phyloP scores from a whole-genome alignment of 1,140 invertebrate species.

The Trachymyrmex cornetzi region DNA sequence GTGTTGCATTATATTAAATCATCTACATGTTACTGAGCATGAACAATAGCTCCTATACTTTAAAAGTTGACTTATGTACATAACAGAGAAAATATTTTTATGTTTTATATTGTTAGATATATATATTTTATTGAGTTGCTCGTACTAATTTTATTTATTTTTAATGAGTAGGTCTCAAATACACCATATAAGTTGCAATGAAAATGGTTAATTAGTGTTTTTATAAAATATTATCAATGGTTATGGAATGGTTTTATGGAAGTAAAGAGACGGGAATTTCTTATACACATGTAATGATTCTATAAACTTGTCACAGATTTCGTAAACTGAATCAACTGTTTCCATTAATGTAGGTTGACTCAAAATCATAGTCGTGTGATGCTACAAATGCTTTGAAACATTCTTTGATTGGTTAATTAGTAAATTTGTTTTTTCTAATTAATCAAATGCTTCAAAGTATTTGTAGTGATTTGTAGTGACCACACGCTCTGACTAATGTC shows the following conservation, averaged over 20 bases:
- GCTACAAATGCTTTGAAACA: no score
- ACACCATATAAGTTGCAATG: constrained; percentile 18
- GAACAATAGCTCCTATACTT: background rate
- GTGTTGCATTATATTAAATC: constrained; percentile 6
- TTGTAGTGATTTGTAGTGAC: no score
- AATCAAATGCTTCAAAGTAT: no score
- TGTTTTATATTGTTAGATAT: constrained; percentile 37
- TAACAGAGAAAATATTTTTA: constrained; percentile 30
- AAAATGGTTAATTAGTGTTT: constrained; percentile 20
- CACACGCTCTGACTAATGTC: background rate
- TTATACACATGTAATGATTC: background rate
- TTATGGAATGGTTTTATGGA: background rate
- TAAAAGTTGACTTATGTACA: background rate
- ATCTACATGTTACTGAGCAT: background rate
- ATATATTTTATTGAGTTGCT: constrained; percentile 33
- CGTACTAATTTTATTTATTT: constrained; percentile 1
- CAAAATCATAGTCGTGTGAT: no score
- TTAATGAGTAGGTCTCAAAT: constrained; percentile 6
- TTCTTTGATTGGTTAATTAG: no score
- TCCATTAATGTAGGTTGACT: background rate
- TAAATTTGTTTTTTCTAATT: no score
- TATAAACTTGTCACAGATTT: background rate
- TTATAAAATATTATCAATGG: background rate
- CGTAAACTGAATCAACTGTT: background rate
- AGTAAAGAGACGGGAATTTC: background rate